Evolutionary conservation across 2,888 invertebrate species (phyloP), one percentile per base, ranked within the genome.

Genomic region (Dicycla oo): DNA sequence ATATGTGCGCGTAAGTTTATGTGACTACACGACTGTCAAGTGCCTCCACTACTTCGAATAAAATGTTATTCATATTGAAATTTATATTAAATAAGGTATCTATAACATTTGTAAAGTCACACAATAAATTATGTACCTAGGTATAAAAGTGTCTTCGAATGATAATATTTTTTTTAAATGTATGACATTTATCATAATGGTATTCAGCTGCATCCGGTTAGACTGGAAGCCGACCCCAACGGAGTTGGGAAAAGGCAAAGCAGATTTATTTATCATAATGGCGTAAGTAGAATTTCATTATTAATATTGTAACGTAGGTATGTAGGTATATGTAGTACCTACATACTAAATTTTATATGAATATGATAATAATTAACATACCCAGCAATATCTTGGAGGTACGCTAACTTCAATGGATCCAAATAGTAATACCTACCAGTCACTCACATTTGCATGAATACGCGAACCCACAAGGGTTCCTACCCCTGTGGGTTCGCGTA

Each of bases 51-150:
- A 70, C 47, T 82, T 71, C 40, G 61, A 71, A 71, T 72, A 67
- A 72, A 80, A 71, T 77, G 71, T 80, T 81, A 71, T 76, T 68
- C 75, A 61, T 75, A 79, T 71, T 81, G 61, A 80, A 78, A 53
- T 80, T 81, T 77, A 81, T 81, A 80, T 77, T 80, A 81, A 77
- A 81, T 80, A 69, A 81, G 65, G 71, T 77, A 76, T 71, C 18
- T 47, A 56, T 71, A 65, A 77, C 67, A 81, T 81, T 77, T 65
- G 23, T 57, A 64, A 15, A 78, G 64, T 72, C 63, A 77, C 65
- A 69, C 53, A 63, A 43, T 43, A 26, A 38, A 64, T 54, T 47
- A 53, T 23, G 8, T 63, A n/a, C n/a, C n/a, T n/a, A 45, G 3
- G 56, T 30, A 38, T 26, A 61, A 38, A 54, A 61, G 58, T 73